A percentile compares a stretch with the other conserved stretches of the same genome.
Conservation (phyloP, 2,113 vertebrate genomes). For the Bufo bufo region DNA sequence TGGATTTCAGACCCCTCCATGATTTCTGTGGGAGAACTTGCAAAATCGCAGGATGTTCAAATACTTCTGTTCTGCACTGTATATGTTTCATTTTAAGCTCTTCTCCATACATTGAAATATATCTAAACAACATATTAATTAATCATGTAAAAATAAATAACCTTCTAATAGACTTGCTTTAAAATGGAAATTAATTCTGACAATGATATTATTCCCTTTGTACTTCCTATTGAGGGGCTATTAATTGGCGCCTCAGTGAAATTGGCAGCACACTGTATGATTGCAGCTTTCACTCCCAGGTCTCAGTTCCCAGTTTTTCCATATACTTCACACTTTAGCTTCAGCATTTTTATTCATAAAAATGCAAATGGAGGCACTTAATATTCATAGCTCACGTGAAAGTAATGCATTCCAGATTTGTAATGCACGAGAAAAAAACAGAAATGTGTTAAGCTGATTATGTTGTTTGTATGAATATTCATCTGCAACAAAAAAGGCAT, state of each 20-base stretch:
- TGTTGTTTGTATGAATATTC: constrained; percentile 42
- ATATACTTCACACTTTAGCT: background rate
- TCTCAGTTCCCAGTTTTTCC: background rate
- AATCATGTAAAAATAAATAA: background rate
- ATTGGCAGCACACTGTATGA: background rate
- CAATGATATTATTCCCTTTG: background rate
- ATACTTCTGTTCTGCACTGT: too few relatives aligned
- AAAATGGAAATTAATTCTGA: constrained; percentile 9
- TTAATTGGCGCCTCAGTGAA: constrained; percentile 4
- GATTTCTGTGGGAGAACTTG: too few relatives aligned
- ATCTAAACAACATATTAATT: background rate
- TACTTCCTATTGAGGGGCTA: background rate
- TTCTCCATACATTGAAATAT: background rate
- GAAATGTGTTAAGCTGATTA: constrained; percentile 45
- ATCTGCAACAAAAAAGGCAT: constrained; percentile 22
- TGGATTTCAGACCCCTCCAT: too few relatives aligned
- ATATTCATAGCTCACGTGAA: constrained; percentile 39
- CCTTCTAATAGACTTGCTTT: background rate
- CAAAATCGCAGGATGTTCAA: too few relatives aligned
- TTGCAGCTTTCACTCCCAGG: background rate
- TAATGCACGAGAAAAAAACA: constrained; percentile 24
- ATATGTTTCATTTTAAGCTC: background rate
- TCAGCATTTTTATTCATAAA: constrained; percentile 38
- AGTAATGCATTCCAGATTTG: constrained; percentile 38
- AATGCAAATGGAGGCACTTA: constrained; percentile 34